Evolutionary conservation across 2,797 vertebrate genomes (phyloP).

Genomic region (Myripristis jacobus): DNA sequence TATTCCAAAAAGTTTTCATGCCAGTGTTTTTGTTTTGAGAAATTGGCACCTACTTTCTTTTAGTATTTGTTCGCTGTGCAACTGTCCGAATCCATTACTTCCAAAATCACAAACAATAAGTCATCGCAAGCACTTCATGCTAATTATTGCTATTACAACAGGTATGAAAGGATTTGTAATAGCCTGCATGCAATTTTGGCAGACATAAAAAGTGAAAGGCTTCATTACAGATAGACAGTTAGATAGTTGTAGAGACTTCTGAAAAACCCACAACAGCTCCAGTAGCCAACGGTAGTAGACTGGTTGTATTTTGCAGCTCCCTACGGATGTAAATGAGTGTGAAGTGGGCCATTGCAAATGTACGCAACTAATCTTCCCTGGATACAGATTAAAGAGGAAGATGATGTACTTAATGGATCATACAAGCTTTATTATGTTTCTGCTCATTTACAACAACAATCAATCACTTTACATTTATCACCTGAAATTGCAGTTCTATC

Average conservation of each 20-base stretch:
- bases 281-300: constrained; percentile 3
- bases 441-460: not conserved
- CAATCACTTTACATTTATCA: not conserved
- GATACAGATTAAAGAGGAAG: too few relatives aligned
- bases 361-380: too few relatives aligned
- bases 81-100: not conserved
- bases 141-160: too few relatives aligned
- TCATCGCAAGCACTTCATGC: not conserved
- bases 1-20: too few relatives aligned
- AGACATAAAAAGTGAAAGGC: not conserved
- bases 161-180: too few relatives aligned
- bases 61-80: not conserved
- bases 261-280: not conserved
- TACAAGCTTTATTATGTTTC: not conserved
- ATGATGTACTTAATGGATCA: too few relatives aligned
- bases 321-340: not conserved
- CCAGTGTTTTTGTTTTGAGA: not conserved
- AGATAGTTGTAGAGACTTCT: too few relatives aligned
- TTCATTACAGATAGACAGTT: too few relatives aligned
- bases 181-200: not conserved
- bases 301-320: not conserved
- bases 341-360: not conserved
- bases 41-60: not conserved
- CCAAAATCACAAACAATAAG: not conserved
- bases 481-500: not conserved